A percentile compares a stretch with the other conserved stretches of the same genome.
Conservation (phyloP, 2,113 vertebrate species). For the Arothron firmamentum region DNA sequence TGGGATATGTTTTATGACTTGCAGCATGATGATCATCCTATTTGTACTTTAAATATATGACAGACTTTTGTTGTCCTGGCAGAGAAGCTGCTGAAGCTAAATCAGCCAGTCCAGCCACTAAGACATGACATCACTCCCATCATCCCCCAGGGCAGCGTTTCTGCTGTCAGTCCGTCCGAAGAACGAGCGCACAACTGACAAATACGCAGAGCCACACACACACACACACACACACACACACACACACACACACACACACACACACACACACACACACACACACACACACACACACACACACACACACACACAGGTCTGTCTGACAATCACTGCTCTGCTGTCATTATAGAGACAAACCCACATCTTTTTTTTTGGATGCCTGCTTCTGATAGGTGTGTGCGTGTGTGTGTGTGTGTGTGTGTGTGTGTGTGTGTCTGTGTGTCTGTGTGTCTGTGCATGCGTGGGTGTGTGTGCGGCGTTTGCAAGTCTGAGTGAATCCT, state of each 20-base stretch:
- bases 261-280: constrained; percentile 17
- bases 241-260: constrained; percentile 9
- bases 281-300: constrained; percentile 27
- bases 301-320: constrained; percentile 7
- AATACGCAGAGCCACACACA: constrained; percentile 10
- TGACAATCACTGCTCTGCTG: constrained; percentile 13
- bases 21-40: too few species aligned
- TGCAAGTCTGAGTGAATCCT: constrained; percentile 32
- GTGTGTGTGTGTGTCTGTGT: not conserved
- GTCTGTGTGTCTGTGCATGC: constrained; percentile 1
- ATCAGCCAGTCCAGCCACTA: constrained; percentile 18
- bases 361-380: constrained; percentile 8
- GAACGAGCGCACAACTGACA: constrained; percentile 18
- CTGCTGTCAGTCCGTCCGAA: constrained; percentile 14
- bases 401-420: constrained; percentile 4
- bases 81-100: constrained; percentile 34
- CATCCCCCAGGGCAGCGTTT: constrained; percentile 8
- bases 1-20: too few species aligned
- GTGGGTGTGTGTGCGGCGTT: not conserved
- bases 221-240: too few species aligned
- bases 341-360: constrained; percentile 21
- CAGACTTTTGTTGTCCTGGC: constrained; percentile 27
- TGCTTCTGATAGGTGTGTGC: constrained; percentile 6
- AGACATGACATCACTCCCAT: constrained; percentile 12
- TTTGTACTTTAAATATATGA: constrained; percentile 21